Base-by-base conservation (phyloP, 2,888 invertebrate species). In the Neria commutata region DNA sequence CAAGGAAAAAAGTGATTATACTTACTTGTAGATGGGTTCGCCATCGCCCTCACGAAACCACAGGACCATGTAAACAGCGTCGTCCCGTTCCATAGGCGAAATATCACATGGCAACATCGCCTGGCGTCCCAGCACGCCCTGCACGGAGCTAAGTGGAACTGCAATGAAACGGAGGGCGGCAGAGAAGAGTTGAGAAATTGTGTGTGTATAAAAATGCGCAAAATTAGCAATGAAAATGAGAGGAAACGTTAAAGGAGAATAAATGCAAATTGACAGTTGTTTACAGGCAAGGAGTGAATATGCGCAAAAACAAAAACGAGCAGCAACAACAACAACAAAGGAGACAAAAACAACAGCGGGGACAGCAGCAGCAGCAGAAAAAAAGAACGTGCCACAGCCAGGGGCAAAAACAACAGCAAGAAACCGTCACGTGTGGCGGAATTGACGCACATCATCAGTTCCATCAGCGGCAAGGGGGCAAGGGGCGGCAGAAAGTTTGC, bases 101-200 rank as follows among this genome's bases (percentile, higher is more conserved):
- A 95, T 92, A 83, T 94, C 92, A 81, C 95, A 95, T 11, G 94
- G 94, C 54, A 95, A 84, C 64, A 91, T 88, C 19, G 91, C 91
- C 78, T 91, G 91, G 79, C 90, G 89, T 25, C 90, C 91, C 66
- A 91, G 83, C 4, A 94, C 93, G 24, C 93, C 94, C 77, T 90
- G 88, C 61, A 93, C 90, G 75, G 91, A 88, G 63, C 88, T 88
- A 74, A 91, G 87, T 54, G 92, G 91, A 80, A 92, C 93, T 92
- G 87, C 10, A 66, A 64, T 56, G 17, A 54, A 26, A 62, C 16
- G 25, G 40, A 45, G 37, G 26, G 24, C 16, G 51, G 45, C 42
- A 29, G 24, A 19, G 14, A 3, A 24, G 33, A 49, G 17, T 0
- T 11, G n/a, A 50, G n/a, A 46, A 42, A 25, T n/a, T n/a, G n/a